These are phyloP conservation scores for Machimus rusticus DNA, from an alignment of 2,888 invertebrate genomes.

Conservation along the genomic window DNA sequence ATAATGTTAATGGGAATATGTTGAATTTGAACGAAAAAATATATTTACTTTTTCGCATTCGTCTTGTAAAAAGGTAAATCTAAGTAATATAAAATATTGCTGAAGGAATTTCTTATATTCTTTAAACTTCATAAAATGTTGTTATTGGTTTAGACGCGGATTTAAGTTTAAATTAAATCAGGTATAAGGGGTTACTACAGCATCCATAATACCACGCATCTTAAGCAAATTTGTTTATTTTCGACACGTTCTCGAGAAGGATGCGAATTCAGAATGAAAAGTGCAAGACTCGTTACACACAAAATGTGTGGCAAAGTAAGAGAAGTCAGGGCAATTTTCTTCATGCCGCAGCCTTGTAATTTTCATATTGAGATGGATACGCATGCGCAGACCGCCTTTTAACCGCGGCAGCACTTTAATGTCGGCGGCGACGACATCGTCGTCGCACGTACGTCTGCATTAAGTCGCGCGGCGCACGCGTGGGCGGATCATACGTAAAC, in stretches of 20 bases:
- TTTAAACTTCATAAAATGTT: too few species aligned
- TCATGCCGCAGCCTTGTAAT: conserved; percentile 14
- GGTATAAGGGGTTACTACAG: too few species aligned
- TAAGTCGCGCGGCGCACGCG: conserved; percentile 1
- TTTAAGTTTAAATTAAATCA: too few species aligned
- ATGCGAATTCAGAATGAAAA: neutral
- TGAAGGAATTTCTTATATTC: too few species aligned
- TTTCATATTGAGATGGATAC: conserved; percentile 15
- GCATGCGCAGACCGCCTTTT: neutral
- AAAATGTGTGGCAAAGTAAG: neutral
- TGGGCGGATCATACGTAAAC: conserved; percentile 15
- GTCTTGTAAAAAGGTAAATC: too few species aligned
- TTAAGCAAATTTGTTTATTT: neutral
- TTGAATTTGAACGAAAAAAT: too few species aligned
- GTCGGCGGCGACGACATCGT: neutral
- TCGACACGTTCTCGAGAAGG: neutral
- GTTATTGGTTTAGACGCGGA: too few species aligned
- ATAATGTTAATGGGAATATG: too few species aligned
- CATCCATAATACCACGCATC: neutral
- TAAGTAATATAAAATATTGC: too few species aligned
- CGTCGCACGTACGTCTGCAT: neutral
- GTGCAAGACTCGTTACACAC: neutral
- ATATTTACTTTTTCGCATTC: too few species aligned
- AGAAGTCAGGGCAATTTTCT: neutral
- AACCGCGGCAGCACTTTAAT: conserved; percentile 30